Percentiles rank a stretch among this genome's conserved stretches.
These are phyloP conservation scores for Hypocryptadius cinnamomeus DNA, from an alignment of 2,113 vertebrate genomes.

Conservation along the genomic window DNA sequence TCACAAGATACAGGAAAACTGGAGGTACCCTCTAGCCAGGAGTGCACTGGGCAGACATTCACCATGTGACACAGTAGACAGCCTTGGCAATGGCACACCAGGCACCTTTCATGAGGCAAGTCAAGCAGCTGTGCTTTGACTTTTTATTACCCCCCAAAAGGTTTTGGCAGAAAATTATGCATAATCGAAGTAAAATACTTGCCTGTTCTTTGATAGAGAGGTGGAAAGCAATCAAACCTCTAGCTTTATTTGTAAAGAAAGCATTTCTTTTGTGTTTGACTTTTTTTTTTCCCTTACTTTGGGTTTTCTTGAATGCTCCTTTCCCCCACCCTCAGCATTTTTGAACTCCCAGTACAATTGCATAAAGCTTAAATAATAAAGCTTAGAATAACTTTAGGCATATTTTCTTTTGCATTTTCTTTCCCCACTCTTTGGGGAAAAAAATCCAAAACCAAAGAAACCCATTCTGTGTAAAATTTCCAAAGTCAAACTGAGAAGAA, in stretches of 20 bases:
- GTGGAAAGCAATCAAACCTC: not conserved
- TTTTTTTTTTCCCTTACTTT: not conserved
- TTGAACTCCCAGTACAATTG: not conserved
- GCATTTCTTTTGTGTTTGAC: not conserved
- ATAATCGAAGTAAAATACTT: not conserved
- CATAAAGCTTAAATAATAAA: not conserved
- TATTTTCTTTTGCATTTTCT: not conserved
- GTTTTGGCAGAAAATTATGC: not conserved
- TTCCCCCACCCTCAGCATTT: not conserved
- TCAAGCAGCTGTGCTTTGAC: not conserved
- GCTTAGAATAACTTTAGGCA: not conserved
- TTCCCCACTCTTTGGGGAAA: not conserved
- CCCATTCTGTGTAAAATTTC: not conserved
- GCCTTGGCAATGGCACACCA: not conserved
- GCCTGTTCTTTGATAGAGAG: not conserved
- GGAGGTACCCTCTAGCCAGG: not conserved
- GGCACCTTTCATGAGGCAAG: not conserved
- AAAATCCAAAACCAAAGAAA: not conserved
- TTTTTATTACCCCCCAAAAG: not conserved
- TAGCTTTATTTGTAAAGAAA: not conserved
- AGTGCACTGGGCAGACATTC: not conserved
- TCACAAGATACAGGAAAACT: not conserved
- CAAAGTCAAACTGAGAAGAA: not conserved
- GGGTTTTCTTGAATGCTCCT: not conserved
- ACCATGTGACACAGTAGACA: accelerated